These are phyloP conservation scores for Aegotheles bennettii DNA, from an alignment of 2,113 vertebrate genomes.

Conservation along the genomic window DNA sequence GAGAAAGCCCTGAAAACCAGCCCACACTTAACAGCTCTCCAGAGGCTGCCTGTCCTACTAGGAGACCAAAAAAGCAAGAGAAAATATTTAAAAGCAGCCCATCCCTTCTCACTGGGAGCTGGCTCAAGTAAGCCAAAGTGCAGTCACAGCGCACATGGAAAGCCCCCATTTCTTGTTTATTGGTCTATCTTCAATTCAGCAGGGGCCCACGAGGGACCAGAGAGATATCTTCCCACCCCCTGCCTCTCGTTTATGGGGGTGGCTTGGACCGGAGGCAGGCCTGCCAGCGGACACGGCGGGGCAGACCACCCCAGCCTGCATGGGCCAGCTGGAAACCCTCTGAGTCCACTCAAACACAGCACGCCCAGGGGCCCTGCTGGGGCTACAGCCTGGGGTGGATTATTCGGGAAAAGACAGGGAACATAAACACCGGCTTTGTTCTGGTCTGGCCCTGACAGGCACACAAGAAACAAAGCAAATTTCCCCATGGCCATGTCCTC, in stretches of 20 bases:
- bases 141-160: accelerated
- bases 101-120: neutral
- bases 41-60: neutral
- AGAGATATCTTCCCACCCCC: neutral
- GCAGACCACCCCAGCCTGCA: neutral
- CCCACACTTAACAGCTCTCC: neutral
- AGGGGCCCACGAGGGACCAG: accelerated
- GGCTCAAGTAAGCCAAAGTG: neutral
- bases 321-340: neutral
- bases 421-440: neutral
- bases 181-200: neutral
- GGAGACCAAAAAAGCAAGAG: neutral
- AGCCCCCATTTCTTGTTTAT: neutral
- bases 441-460: neutral
- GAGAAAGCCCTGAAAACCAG: neutral
- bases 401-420: neutral
- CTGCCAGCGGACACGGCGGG: accelerated
- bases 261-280: neutral
- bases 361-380: neutral
- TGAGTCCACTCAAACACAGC: neutral
- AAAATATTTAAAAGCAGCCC: neutral
- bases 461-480: neutral
- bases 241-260: accelerated
- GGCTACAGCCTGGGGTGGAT: neutral
- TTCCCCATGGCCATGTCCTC: accelerated